A percentile compares a stretch with the other conserved stretches of the same genome.
phyloP scores from a whole-genome alignment of 2,113 vertebrate species.

The Corythornis vintsioides region DNA sequence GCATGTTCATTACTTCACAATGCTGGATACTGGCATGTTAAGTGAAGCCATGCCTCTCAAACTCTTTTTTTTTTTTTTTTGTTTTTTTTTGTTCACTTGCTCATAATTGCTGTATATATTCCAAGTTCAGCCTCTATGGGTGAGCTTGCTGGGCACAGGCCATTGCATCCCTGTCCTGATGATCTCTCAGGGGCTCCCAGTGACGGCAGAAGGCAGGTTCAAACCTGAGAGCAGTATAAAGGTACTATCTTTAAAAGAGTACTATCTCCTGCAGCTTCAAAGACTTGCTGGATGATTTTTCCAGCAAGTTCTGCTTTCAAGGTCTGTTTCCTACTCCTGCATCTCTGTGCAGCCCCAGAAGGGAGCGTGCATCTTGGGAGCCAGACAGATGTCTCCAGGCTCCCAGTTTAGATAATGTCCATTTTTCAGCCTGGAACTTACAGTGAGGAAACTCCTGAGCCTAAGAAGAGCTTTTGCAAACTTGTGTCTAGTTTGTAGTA shows the following conservation, averaged over 20 bases:
- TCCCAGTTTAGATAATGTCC: neutral
- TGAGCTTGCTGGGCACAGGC: neutral
- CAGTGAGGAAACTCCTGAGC: neutral
- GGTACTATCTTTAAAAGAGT: neutral
- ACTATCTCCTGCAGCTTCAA: neutral
- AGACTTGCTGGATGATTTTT: neutral
- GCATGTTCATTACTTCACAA: neutral
- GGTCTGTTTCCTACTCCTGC: neutral
- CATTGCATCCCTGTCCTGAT: neutral
- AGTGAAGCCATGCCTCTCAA: neutral
- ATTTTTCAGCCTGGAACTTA: neutral
- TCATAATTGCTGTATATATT: neutral
- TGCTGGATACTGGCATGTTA: neutral
- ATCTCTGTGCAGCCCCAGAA: neutral
- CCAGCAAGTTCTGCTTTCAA: neutral
- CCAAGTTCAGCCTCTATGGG: neutral
- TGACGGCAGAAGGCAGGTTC: neutral
- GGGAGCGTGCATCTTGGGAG: fast-evolving
- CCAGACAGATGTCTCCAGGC: neutral
- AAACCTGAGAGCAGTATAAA: neutral
- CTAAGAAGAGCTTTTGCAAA: neutral
- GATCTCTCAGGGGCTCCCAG: neutral
- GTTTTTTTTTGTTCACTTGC: neutral
- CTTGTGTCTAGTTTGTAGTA: neutral
- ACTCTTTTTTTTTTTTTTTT: neutral